Evolutionary conservation across 1,140 invertebrate species (phyloP).

Genomic region (Drosophila melanogaster): Release_6_plus_ISO1_MT NT_037436.4:22228001-22228500

Average conservation of each 20-base stretch:
- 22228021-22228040: neutral
- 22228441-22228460: neutral
- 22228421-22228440: conserved; percentile 51
- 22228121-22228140: conserved; percentile 18
- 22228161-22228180: conserved; percentile 33
- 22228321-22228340: conserved; percentile 75
- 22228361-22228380: conserved; percentile 74
- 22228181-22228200: conserved; percentile 12
- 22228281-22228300: conserved; percentile 74
- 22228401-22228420: conserved; percentile 70
- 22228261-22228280: conserved; percentile 77
- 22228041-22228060: neutral
- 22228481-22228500: conserved; percentile 65
- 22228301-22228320: conserved; percentile 36
- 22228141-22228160: conserved; percentile 39
- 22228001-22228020: conserved; percentile 6
- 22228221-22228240: conserved; percentile 54
- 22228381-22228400: conserved; percentile 76
- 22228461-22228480: neutral
- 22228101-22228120: neutral
- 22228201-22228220: conserved; percentile 71
- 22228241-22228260: conserved; percentile 62
- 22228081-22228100: neutral
- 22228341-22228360: conserved; percentile 9
- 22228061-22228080: no score